Percentiles rank a stretch among this genome's conserved stretches.
phyloP scores from a whole-genome alignment of 2,113 vertebrate species.

The Garra rufa region DNA sequence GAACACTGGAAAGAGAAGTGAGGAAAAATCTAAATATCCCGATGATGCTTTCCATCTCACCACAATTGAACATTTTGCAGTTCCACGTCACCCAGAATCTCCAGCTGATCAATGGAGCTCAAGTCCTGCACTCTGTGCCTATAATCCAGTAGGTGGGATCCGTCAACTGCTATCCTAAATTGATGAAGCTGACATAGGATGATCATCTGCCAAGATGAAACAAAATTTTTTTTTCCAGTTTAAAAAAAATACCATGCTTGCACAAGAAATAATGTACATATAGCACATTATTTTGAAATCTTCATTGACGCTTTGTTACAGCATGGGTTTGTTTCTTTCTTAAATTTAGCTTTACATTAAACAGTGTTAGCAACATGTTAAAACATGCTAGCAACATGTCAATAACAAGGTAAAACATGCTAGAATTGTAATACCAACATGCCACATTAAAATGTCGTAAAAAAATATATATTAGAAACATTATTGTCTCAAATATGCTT shows the following conservation, averaged over 20 bases:
- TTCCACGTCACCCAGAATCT: conserved; percentile 84
- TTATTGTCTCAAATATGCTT: too few relatives aligned
- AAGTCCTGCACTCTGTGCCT: conserved; percentile 91
- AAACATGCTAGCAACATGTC: not conserved
- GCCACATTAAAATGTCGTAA: not conserved
- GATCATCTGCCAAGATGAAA: conserved; percentile 79
- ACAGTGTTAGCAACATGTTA: not conserved
- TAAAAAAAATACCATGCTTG: not conserved
- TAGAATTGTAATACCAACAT: not conserved
- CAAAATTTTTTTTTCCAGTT: not conserved
- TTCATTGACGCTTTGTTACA: too few relatives aligned
- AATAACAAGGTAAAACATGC: not conserved
- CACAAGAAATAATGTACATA: too few relatives aligned
- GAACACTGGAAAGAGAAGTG: not conserved
- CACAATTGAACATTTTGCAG: conserved; percentile 85
- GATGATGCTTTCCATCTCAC: conserved; percentile 65
- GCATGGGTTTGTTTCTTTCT: too few relatives aligned
- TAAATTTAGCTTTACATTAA: too few relatives aligned
- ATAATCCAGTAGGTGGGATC: conserved; percentile 89
- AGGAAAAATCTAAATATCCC: not conserved
- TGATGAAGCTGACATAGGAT: conserved; percentile 86
- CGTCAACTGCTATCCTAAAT: conserved; percentile 92
- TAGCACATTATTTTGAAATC: too few relatives aligned
- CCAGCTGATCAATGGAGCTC: conserved; percentile 82
- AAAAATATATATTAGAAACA: too few relatives aligned